Evolutionary conservation across 2,888 invertebrate species (phyloP), one percentile per base, ranked within the genome.

Genomic region (Amphimallon solstitiale): DNA sequence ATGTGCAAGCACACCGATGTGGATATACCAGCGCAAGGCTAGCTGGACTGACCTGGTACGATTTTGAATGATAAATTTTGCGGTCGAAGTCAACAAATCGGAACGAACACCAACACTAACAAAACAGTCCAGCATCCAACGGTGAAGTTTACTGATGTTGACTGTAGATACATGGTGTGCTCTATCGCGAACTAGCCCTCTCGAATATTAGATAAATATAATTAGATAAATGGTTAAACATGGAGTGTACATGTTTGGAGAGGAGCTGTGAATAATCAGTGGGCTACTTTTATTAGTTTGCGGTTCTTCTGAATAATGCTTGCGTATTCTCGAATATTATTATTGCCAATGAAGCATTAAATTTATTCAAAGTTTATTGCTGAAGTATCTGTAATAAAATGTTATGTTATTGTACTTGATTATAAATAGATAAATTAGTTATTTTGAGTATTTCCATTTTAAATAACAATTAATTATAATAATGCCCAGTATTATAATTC

Each of bases 161-260:
- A 12, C 9, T 37, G 12, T n/a, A n/a, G 9, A 1, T 14, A 43
- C 15, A 43, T 43, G 14, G 5, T 21, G 23, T 21, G 12, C n/a
- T 21, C 23, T 48, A 23, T 23, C 23, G 48, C n/a, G 1, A 19
- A 23, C 23, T 10, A 23, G 21, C n/a, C 9, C 12, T n/a, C n/a
- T 10, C 23, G n/a, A n/a, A 23, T 23, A 48, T 48, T 48, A 23
- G 12, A 48, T 12, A 48, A 48, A 23, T 23, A 48, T 21, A 21
- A 23, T 48, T 48, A 48, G n/a, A 12, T 23, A 48, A 48, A 17
- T 52, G 17, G 52, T 37, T 52, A 52, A 52, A 52, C 37, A 17
- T 17, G 34, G 19, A 35, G 37, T 12, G 35, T 35, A 9, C 6
- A 37, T 52, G 52, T 17, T 52, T 37, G 19, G 17, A 37, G 34